Evolutionary conservation across 2,797 vertebrate species (phyloP), one percentile per base, ranked within the genome.

Genomic region (Clarias fuscus): DNA sequence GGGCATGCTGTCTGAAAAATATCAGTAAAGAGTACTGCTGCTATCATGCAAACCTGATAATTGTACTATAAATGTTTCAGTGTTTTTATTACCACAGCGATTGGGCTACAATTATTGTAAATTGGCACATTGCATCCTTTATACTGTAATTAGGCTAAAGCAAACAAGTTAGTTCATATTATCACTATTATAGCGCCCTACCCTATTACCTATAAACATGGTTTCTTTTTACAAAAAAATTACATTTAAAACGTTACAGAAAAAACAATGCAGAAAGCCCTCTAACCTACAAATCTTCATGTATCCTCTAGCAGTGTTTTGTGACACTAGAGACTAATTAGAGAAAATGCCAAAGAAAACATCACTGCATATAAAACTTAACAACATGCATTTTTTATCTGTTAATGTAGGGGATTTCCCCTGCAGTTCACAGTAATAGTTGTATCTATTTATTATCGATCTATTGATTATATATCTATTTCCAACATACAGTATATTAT

Each of bases 321-420:
- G 22, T 48, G 40, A 6, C 71, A 24, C 0, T 43, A 22, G 22
- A 73, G 10, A 43, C 10, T 43, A 17, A 17, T 70, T 70, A 8
- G 17, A 70, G 40, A 70, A 70, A 67, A 67, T 67, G 65, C 65
- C 30, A 67, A 67, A 67, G 15, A 70, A 70, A 70, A 70, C 17
- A 2, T 8, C 2, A 68, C 14, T 15, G 30, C 33, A 33, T 33
- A 27, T 7, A 18, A 27, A 68, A 33, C 30, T 33, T 43, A 43
- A 7, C 40, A 43, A 33, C 15, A 17, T 30, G n/a, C 33, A 30
- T 7, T 67, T 27, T 33, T 68, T 33, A 15, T 27, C 17, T 68
- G 67, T 68, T 68, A 18, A 68, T 68, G 15, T 68, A 0, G 2
- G 17, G 14, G 13, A 67, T 67, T 4, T n/a, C 11, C 5, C 6